Conservation (phyloP, 2,888 invertebrate genomes). For the Hydroisotoma schaefferi region DNA sequence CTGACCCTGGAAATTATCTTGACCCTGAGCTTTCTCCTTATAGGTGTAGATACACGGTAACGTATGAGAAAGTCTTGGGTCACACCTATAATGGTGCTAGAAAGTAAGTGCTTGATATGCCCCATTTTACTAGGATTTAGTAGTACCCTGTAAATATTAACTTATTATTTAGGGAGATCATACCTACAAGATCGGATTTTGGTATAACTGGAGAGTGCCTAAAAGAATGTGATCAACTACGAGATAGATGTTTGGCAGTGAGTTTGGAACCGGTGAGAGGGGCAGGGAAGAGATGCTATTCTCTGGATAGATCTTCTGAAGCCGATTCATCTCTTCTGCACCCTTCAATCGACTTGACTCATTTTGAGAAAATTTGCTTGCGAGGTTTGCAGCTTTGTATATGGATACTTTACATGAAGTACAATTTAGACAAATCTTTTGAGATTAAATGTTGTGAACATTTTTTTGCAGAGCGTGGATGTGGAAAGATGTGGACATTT, state of each 20-base stretch:
- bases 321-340: constrained; percentile 51
- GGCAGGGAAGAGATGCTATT: constrained; percentile 52
- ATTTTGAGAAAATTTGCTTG: constrained; percentile 55
- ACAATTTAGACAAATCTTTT: not conserved
- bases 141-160: not conserved
- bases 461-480: constrained; percentile 50
- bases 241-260: constrained; percentile 51
- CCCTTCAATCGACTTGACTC: constrained; percentile 52
- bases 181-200: constrained; percentile 50
- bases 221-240: constrained; percentile 51
- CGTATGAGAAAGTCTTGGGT: constrained; percentile 52
- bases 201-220: constrained; percentile 52
- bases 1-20: constrained; percentile 41
- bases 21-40: constrained; percentile 49
- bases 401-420: not conserved
- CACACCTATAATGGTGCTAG: constrained; percentile 50
- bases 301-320: constrained; percentile 52
- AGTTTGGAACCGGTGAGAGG: constrained; percentile 51
- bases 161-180: constrained; percentile 49
- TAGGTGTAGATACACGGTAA: constrained; percentile 51
- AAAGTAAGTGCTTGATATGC: constrained; percentile 47
- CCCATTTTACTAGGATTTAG: too few relatives aligned
- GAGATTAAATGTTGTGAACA: not conserved
- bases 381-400: constrained; percentile 49
- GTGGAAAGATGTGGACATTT: constrained; percentile 55